Evolutionary conservation across 2,888 invertebrate genomes (phyloP).

Genomic region (Aricia artaxerxes): DNA sequence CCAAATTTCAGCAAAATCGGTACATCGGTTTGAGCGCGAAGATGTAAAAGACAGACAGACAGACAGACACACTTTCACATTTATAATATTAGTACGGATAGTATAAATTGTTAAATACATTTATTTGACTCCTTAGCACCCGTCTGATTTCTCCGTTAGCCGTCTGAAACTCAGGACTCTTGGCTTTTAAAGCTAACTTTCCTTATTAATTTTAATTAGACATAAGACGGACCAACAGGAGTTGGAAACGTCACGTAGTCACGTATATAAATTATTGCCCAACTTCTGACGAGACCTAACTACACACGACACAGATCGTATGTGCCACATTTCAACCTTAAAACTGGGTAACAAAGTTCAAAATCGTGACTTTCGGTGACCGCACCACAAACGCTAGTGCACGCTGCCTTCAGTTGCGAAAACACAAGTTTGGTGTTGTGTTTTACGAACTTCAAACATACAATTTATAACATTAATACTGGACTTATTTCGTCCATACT

Average conservation of each 20-base stretch:
- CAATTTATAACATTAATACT: no score
- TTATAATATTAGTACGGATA: no score
- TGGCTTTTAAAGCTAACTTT: slow-evolving; percentile 2
- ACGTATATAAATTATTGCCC: slow-evolving; percentile 10
- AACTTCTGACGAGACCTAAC: not conserved
- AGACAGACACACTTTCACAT: no score
- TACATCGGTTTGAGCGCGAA: no score
- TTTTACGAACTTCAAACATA: no score
- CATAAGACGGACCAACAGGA: not conserved
- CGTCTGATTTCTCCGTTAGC: not conserved
- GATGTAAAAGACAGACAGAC: no score
- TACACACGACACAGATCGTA: not conserved
- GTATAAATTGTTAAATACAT: no score
- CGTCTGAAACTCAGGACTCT: not conserved
- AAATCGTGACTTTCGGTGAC: not conserved
- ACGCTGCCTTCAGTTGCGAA: not conserved
- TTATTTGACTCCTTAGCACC: not conserved
- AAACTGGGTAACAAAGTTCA: not conserved
- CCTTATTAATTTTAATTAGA: not conserved
- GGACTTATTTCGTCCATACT: no score
- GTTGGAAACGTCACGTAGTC: not conserved
- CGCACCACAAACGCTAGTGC: not conserved
- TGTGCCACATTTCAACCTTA: not conserved
- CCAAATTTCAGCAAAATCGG: no score
- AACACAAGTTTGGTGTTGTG: not conserved